phyloP scores from a whole-genome alignment of 1,140 invertebrate species.

The Macrobrachium rosenbergii region DNA sequence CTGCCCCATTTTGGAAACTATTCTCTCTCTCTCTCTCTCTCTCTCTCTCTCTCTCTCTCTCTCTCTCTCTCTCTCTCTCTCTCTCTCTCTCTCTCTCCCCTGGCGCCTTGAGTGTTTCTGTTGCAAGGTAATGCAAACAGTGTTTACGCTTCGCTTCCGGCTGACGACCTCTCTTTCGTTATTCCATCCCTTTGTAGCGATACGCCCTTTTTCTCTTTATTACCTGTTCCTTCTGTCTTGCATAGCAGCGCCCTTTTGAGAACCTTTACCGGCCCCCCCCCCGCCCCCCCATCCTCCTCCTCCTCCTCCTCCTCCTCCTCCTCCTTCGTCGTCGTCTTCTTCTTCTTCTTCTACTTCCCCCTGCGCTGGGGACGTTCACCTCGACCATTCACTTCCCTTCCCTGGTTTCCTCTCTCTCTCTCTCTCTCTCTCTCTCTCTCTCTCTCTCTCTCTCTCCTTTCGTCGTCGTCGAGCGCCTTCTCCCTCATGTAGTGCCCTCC shows the following conservation, averaged over 20 bases:
- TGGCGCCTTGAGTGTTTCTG: background rate
- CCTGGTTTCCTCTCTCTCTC: background rate
- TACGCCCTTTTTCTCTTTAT: background rate
- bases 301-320: background rate
- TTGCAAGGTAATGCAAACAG: too few species aligned
- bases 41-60: background rate
- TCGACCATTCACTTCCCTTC: background rate
- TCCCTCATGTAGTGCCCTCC: too few species aligned
- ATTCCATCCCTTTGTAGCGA: background rate
- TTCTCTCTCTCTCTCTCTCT: background rate
- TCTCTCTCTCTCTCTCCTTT: background rate
- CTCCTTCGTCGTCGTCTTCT: too few species aligned
- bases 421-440: slow-evolving; percentile 6
- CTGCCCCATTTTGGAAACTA: background rate
- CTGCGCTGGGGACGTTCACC: background rate
- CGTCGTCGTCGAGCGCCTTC: too few species aligned
- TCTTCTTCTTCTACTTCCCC: background rate
- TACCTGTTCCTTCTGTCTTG: too few species aligned
- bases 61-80: background rate
- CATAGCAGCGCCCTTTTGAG: background rate
- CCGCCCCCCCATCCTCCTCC: slow-evolving; percentile 7
- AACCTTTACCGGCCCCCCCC: too few species aligned
- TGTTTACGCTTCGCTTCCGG: background rate
- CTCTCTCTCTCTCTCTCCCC: too few species aligned
- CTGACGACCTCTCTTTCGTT: background rate